Conservation (phyloP, 2,797 vertebrate genomes). For the Anabas testudineus region DNA sequence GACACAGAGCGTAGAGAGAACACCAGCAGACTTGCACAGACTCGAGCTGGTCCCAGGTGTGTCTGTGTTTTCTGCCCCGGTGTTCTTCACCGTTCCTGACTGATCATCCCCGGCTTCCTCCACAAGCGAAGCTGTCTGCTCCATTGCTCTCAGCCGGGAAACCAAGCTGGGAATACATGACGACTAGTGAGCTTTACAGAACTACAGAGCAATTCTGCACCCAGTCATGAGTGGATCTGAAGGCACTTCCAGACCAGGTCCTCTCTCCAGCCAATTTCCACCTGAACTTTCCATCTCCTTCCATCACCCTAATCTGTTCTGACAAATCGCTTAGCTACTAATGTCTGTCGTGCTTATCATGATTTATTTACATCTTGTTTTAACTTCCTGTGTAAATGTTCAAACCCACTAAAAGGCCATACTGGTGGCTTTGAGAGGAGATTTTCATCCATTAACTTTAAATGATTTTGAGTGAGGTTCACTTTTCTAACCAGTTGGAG, state of each 20-base stretch:
- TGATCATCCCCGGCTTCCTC: constrained; percentile 40
- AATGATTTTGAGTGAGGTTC: no score
- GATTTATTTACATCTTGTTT: constrained; percentile 15
- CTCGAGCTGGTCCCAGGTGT: constrained; percentile 40
- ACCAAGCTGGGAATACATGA: constrained; percentile 25
- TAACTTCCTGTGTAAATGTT: constrained; percentile 5
- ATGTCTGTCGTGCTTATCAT: constrained; percentile 13
- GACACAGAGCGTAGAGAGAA: constrained; percentile 17
- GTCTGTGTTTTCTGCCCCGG: constrained; percentile 34
- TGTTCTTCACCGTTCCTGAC: constrained; percentile 51
- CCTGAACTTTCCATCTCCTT: background rate
- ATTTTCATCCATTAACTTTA: constrained; percentile 22
- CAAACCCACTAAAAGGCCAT: constrained; percentile 1
- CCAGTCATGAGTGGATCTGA: constrained; percentile 1
- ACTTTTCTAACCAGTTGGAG: no score
- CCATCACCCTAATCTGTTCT: constrained; percentile 9
- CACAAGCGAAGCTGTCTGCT: constrained; percentile 39
- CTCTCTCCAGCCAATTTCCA: no score
- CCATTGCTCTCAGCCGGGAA: constrained; percentile 29
- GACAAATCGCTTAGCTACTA: constrained; percentile 11
- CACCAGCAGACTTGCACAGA: constrained; percentile 22
- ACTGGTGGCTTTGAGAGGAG: background rate
- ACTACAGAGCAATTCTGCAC: constrained; percentile 14
- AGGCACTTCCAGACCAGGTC: background rate
- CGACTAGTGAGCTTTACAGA: background rate